Evolutionary conservation across 2,888 invertebrate genomes (phyloP).

Genomic region (Leptinotarsa juncta): DNA sequence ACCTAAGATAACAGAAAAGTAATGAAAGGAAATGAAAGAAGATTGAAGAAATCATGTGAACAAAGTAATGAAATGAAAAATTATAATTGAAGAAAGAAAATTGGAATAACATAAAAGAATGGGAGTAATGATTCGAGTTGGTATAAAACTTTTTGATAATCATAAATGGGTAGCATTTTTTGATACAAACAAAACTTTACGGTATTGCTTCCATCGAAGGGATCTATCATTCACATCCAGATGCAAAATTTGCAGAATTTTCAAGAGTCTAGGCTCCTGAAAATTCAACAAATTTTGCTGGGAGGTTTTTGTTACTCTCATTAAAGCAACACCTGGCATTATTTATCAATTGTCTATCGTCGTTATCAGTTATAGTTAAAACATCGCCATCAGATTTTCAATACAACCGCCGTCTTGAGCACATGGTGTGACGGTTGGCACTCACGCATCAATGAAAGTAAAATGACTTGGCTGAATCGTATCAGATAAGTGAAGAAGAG

Average conservation of each 20-base stretch:
- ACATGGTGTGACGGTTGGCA: constrained; percentile 13
- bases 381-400: neutral
- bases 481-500: constrained; percentile 21
- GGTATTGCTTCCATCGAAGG: too few relatives aligned
- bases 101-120: too few relatives aligned
- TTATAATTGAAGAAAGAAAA: too few relatives aligned
- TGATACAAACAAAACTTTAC: too few relatives aligned
- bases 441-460: constrained; percentile 20
- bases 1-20: too few relatives aligned
- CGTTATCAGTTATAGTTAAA: neutral
- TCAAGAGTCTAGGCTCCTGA: neutral
- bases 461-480: constrained; percentile 18
- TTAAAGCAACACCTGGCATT: neutral
- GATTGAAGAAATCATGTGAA: too few relatives aligned
- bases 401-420: neutral
- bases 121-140: too few relatives aligned
- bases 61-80: too few relatives aligned
- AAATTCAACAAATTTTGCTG: neutral
- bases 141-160: too few relatives aligned
- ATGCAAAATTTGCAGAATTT: neutral
- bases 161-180: too few relatives aligned
- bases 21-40: too few relatives aligned
- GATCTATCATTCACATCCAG: too few relatives aligned
- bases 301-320: neutral
- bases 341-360: neutral